These are phyloP conservation scores for Tenualosa thibaudeaui DNA, from an alignment of 2,797 vertebrate species.

Conservation along the genomic window DNA sequence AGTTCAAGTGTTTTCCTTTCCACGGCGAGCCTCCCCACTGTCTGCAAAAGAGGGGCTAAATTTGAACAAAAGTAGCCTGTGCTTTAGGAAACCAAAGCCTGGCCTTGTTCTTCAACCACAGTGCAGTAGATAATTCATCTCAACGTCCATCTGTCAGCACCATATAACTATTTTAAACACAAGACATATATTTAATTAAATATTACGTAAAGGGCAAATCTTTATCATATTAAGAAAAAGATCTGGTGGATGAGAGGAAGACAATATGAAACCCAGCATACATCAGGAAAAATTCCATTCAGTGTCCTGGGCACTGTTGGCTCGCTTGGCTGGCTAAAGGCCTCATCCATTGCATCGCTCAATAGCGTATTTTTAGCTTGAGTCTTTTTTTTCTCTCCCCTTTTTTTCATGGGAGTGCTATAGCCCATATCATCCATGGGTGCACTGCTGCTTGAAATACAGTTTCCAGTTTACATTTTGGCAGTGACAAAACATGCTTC, in stretches of 20 bases:
- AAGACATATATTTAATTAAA: neutral
- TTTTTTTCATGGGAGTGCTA: neutral
- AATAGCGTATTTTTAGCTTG: conserved; percentile 15
- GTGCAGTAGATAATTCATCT: conserved; percentile 1
- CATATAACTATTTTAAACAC: conserved; percentile 16
- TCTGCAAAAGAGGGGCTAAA: conserved; percentile 50
- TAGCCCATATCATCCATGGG: conserved; percentile 56
- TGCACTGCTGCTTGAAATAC: conserved; percentile 66
- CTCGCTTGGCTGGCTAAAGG: neutral
- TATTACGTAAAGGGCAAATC: conserved; percentile 3
- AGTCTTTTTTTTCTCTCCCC: neutral
- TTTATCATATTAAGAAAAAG: neutral
- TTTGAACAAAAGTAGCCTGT: conserved; percentile 40
- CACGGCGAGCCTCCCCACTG: conserved; percentile 55
- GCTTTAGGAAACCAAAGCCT: conserved; percentile 5
- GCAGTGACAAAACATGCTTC: conserved; percentile 75
- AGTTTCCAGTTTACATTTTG: conserved; percentile 68
- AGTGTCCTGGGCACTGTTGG: neutral
- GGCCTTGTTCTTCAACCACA: conserved; percentile 10
- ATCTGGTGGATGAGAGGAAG: conserved; percentile 13
- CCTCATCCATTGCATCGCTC: conserved; percentile 12
- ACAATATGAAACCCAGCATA: neutral
- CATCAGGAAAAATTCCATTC: neutral
- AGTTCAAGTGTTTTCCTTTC: conserved; percentile 67
- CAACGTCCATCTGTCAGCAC: neutral